A percentile compares a stretch with the other conserved stretches of the same genome.
Conservation (phyloP, 2,888 invertebrate genomes). For the Polydrusus cervinus region DNA sequence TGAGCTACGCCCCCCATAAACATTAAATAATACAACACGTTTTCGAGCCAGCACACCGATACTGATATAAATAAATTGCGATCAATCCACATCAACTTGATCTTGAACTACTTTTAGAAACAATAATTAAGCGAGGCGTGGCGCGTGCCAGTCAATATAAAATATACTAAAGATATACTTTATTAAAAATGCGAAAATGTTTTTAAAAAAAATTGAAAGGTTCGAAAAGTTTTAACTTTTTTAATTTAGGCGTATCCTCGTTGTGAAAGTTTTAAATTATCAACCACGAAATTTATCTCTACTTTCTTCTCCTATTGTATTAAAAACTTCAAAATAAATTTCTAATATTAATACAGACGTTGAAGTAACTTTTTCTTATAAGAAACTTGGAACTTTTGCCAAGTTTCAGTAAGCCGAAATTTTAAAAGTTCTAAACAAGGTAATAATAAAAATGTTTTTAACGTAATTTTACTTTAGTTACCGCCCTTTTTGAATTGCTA, state of each 20-base stretch:
- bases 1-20: conserved; percentile 65
- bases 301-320: not conserved
- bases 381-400: not conserved
- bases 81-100: conserved; percentile 32
- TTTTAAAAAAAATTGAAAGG: too few relatives aligned
- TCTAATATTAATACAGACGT: conserved; percentile 11
- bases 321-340: not conserved
- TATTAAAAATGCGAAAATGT: not conserved
- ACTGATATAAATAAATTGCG: conserved; percentile 7
- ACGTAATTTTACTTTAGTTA: too few relatives aligned
- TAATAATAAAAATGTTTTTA: not conserved
- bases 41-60: not conserved
- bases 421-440: not conserved
- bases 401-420: not conserved
- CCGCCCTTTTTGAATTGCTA: too few relatives aligned
- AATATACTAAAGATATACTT: too few relatives aligned
- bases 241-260: not conserved
- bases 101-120: conserved; percentile 24
- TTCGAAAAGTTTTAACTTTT: not conserved
- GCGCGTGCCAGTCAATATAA: conserved; percentile 12
- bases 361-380: conserved; percentile 1
- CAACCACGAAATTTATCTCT: not conserved
- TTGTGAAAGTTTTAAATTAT: conserved; percentile 2
- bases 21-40: not conserved
- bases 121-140: not conserved